Evolutionary conservation across 2,113 vertebrate genomes (phyloP).

Genomic region (Nesospiza acunhae): DNA sequence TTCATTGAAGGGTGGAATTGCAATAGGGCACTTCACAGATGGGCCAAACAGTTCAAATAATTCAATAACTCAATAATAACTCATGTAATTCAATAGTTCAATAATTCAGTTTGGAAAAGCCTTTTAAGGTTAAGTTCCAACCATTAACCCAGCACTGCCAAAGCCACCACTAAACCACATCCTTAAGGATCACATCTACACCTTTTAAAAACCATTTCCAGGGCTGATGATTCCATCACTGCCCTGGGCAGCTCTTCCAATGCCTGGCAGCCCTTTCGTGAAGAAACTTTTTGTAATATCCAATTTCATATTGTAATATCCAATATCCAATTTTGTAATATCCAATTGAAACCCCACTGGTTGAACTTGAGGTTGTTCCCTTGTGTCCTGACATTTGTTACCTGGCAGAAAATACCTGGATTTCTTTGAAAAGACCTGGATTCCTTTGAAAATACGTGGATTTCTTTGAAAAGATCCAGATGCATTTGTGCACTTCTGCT

Average conservation of each 20-base stretch:
- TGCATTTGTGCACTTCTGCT: background rate
- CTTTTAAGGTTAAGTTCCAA: background rate
- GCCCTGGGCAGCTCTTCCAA: too few relatives aligned
- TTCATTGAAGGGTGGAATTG: background rate
- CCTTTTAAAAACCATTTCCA: background rate
- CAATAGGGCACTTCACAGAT: background rate
- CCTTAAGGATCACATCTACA: background rate
- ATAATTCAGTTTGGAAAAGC: background rate
- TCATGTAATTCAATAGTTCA: background rate
- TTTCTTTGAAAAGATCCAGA: background rate
- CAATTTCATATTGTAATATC: too few relatives aligned
- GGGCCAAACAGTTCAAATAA: background rate
- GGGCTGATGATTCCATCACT: background rate
- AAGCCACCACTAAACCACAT: background rate
- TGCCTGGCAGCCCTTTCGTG: background rate
- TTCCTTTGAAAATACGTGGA: background rate
- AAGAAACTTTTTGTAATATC: background rate
- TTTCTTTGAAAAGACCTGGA: background rate
- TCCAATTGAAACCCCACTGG: background rate
- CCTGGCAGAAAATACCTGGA: background rate
- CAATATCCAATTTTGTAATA: background rate
- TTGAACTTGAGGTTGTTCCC: background rate
- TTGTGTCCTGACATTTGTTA: background rate
- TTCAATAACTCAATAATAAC: background rate
- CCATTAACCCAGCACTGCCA: background rate